Base-by-base conservation (phyloP, 2,888 invertebrate genomes). In the Clistopyga incitator region DNA sequence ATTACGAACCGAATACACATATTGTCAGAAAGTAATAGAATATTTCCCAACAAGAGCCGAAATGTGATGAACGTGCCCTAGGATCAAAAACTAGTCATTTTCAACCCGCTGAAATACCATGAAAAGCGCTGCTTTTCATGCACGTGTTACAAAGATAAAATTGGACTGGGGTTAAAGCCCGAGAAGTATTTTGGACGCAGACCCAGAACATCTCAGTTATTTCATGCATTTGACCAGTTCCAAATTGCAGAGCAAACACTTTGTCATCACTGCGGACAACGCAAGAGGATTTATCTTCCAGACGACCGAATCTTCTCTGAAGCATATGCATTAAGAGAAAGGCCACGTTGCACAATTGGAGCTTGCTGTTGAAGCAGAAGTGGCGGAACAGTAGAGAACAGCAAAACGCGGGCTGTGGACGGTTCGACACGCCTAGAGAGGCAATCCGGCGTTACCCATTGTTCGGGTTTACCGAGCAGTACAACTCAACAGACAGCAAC, bases 281-380 rank as follows among this genome's bases (percentile, higher is more conserved):
- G n/a, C 38, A n/a, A 42, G 23, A 25, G 38, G 25, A 54, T 52
- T 52, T 56, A 25, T 42, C 67, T 67, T 67, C 67, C 47, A n/a
- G 45, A 45, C 23, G 68, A 67, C 42, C 67, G 13, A 76, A 65
- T 56, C 25, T 52, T 25, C 29, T 34, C 45, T 29, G 67, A 67
- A 42, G 38, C 67, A 47, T 50, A 20, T n/a, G 20, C 15, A 76
- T 52, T 20, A 23, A 34, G 52, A 18, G 52, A 67, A 52, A 56
- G 67, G 15, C 47, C 25, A 47, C 54, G 15, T 25, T 23, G 59
- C 45, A 59, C 18, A 47, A 50, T 61, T 61, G 15, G 29, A 34
- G 61, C 61, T 72, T 45, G 29, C 47, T 45, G 18, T 29, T 70
- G 20, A 38, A 38, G 29, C 18, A 47, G 47, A 23, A 56, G 38